Base-by-base conservation (phyloP, 2,113 vertebrate genomes). In the Sturnus vulgaris region DNA sequence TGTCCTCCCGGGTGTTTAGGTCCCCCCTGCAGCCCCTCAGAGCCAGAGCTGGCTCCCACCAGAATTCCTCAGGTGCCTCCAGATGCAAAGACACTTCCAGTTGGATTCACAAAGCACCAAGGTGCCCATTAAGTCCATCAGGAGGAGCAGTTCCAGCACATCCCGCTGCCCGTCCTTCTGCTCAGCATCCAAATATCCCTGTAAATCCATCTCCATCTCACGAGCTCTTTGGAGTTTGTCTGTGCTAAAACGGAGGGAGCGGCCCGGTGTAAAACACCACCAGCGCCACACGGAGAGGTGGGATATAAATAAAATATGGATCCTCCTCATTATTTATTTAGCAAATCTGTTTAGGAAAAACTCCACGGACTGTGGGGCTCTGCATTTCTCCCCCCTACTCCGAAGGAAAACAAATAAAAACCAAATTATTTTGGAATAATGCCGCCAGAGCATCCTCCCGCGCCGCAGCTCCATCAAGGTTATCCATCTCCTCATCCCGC, bases 301-400 rank as follows among this genome's bases (percentile, higher is more conserved):
- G 91, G 55, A 49, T 33, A 84, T 93, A 60, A 94, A 96, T 95
- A 89, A 95, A 95, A 92, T 47, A 83, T 60, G 76, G 83, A 76
- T 46, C 55, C 1, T 31, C 33, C 30, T 44, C 92, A 80, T 93
- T 75, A 94, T 84, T 96, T 93, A 92, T 95, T 96, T 87, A 94
- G 85, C 75, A 39, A 72, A 96, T 82, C 95, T 79, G 19, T 92
- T 94, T 70, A 15, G 88, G 47, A 86, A 88, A 85, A 47, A 56
- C 44, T 81, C 76, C 21, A 31, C 15, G 88, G 60, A 44, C 49
- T 6, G 35, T 2, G 40, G 86, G 73, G 76, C 73, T 52, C 33
- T 1, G 57, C 86, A 11, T 24, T 37, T 52, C 68, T 12, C 59
- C 55, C 49, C 20, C 22, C 22, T 20, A 0, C 42, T 61, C 46